Conservation (phyloP, 2,797 vertebrate species). For the Manis javanica region DNA sequence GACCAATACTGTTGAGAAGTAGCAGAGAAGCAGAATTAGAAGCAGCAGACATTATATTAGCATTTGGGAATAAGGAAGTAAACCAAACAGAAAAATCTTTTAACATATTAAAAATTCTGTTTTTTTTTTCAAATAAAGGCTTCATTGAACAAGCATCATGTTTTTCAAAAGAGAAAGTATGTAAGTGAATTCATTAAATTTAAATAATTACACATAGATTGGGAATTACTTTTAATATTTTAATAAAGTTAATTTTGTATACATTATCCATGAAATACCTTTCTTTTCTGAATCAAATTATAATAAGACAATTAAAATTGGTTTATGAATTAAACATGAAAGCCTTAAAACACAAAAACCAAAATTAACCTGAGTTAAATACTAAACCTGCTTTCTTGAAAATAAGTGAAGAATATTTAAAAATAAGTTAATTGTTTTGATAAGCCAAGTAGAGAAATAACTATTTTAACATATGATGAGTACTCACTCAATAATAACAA, state of each 20-base stretch:
- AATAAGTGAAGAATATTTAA: not conserved
- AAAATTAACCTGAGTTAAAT: not conserved
- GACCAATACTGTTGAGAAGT: not conserved
- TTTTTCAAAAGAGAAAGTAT: not conserved
- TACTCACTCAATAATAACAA: constrained; percentile 45
- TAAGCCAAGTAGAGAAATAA: not conserved
- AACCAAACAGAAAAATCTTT: not conserved
- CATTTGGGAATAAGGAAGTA: not conserved
- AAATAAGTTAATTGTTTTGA: constrained; percentile 45
- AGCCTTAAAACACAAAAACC: not conserved
- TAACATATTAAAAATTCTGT: not conserved
- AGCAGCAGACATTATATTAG: no score
- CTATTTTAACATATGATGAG: constrained; percentile 13
- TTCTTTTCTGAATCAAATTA: not conserved
- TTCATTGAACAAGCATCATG: not conserved
- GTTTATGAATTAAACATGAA: not conserved
- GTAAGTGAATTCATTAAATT: not conserved
- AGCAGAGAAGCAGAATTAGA: not conserved
- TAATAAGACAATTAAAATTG: not conserved
- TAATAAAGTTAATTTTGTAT: not conserved
- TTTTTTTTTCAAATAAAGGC: not conserved
- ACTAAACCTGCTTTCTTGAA: not conserved
- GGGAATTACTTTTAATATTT: not conserved
- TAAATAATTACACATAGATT: not conserved
- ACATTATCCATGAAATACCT: not conserved